These are phyloP conservation scores for Tubulanus polymorphus DNA, from an alignment of 2,888 invertebrate species.

Conservation along the genomic window DNA sequence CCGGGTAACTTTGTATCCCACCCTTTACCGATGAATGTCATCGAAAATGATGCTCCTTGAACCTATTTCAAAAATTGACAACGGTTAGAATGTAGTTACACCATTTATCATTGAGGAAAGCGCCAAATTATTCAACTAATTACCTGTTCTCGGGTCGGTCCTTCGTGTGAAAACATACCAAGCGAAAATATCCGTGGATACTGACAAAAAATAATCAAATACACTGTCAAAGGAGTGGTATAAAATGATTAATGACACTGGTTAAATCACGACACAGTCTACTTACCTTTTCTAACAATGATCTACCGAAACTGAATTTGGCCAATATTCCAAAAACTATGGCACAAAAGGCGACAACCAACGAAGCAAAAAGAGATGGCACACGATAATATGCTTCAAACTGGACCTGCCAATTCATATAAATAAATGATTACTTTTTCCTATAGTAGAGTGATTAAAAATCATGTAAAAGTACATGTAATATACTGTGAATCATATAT, in stretches of 20 bases:
- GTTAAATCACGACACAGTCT: background rate
- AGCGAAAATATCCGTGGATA: slow-evolving; percentile 69
- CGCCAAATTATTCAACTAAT: background rate
- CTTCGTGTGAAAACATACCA: slow-evolving; percentile 67
- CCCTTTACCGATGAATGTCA: slow-evolving; percentile 73
- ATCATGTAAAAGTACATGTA: background rate
- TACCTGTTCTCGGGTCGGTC: slow-evolving; percentile 56
- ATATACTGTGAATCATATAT: background rate
- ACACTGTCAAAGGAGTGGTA: background rate
- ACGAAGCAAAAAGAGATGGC: slow-evolving; percentile 56
- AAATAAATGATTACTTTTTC: background rate
- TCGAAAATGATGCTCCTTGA: slow-evolving; percentile 62
- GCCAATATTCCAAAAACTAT: slow-evolving; percentile 63
- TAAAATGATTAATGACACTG: slow-evolving; percentile 4
- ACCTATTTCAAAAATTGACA: slow-evolving; percentile 42
- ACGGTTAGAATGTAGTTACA: no score
- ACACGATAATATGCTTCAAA: slow-evolving; percentile 70
- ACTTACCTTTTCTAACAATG: slow-evolving; percentile 63
- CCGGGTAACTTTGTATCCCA: slow-evolving; percentile 66
- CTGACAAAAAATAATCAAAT: slow-evolving; percentile 44
- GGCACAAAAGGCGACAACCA: slow-evolving; percentile 58
- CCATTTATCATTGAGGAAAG: no score
- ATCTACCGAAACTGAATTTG: slow-evolving; percentile 63
- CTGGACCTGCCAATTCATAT: slow-evolving; percentile 57
- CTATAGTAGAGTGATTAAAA: background rate